Base-by-base conservation (phyloP, 2,888 invertebrate genomes). In the Noctua comes region DNA sequence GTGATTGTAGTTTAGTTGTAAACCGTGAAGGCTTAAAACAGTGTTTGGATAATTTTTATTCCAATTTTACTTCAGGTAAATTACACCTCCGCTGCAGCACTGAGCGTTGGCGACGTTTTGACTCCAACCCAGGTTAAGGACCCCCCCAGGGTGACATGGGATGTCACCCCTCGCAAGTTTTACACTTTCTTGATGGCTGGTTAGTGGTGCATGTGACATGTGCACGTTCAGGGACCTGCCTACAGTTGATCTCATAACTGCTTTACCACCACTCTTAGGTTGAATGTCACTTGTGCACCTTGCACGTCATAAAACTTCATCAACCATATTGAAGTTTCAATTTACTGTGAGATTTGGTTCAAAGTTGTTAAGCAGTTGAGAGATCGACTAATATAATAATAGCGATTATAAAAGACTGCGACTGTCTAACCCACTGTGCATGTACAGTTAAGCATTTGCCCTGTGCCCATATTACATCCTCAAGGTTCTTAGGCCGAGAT, bases 171-270 rank as follows among this genome's bases (percentile, higher is more conserved):
- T 46, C 0, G 0, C n/a, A 59, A 40, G 36, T 75, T 31, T 8
- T 80, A 80, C 31, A 80, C 80, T 2, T 7, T 80, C 21, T 16
- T 80, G 46, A 80, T n/a, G 64, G 68, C 18, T 16, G 80, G 80
- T 80, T 36, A 57, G 80, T 80, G 18, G 11, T 18, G 27, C 18
- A n/a, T n/a, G n/a, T n/a, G n/a, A n/a, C n/a, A n/a, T n/a, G n/a
- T n/a, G n/a, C n/a, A n/a, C 11, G 54, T 51, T 40, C 8, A 40
- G 6, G 48, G 18, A 40, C 5, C 21, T 16, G 13, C 16, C 1
- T 36, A 64, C 31, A 36, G 8, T 64, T 21, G 31, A 64, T 13
- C 59, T 31, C 31, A 21, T 64, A 62, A 36, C 5, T 31, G 4
- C 21, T 10, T 64, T 36, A 36, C 36, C 18, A 10, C 31, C 8